These are phyloP conservation scores for Pan paniscus DNA, from an alignment of 2,113 vertebrate genomes.

Conservation along the genomic window DNA sequence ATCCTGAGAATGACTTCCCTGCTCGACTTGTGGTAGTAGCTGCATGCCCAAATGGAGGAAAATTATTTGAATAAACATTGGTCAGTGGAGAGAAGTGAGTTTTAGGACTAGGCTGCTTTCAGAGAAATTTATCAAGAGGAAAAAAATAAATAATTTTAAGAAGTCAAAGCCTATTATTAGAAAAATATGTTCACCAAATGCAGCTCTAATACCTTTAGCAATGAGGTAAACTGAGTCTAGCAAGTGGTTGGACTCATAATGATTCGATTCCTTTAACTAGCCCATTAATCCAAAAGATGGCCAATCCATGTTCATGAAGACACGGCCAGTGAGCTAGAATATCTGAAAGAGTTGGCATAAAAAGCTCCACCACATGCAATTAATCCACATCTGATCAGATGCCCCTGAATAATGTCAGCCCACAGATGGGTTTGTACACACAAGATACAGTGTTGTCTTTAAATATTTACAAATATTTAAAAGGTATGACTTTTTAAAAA, in stretches of 20 bases:
- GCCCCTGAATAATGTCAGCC: background rate
- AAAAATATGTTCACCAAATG: background rate
- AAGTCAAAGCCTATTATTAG: background rate
- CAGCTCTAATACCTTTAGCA: background rate
- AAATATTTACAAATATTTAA: constrained; percentile 61
- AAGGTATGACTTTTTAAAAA: background rate
- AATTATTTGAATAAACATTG: constrained; percentile 20
- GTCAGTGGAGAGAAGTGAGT: background rate
- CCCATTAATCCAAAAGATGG: background rate
- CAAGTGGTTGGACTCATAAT: background rate
- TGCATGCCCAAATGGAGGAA: background rate
- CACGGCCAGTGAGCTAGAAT: background rate
- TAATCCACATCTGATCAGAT: constrained; percentile 7
- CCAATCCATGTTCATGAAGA: background rate
- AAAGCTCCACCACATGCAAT: background rate
- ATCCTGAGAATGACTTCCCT: background rate
- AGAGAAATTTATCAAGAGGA: background rate
- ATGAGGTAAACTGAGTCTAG: background rate
- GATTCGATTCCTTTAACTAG: background rate
- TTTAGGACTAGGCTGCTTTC: background rate
- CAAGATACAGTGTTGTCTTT: constrained; percentile 27
- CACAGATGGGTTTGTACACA: constrained; percentile 23
- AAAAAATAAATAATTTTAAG: background rate
- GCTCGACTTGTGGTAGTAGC: background rate
- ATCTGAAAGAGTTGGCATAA: background rate